Evolutionary conservation across 2,113 vertebrate species (phyloP), one percentile per base, ranked within the genome.

Genomic region (Rhynchopsitta pachyrhyncha): DNA sequence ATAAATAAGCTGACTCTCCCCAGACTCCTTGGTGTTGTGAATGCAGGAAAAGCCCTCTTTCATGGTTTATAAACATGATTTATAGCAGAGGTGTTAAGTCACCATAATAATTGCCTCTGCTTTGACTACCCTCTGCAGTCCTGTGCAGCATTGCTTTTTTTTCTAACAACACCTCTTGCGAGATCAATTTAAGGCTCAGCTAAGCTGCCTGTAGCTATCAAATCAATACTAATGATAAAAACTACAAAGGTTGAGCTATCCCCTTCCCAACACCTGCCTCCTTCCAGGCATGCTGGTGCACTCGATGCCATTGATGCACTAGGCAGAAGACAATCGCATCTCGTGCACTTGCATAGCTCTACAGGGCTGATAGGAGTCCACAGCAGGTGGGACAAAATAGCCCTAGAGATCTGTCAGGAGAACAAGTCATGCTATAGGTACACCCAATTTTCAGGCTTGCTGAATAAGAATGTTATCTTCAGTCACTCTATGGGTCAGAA

Each of bases 391-490:
- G 7, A 55, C 67, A 35, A 66, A 79, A 81, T 6, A 79, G 47
- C 28, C 66, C 52, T 46, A 44, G 47, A 83, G 17, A 50, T 33
- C 35, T 84, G 37, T 35, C 66, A 55, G 39, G 52, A 78, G 37
- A 68, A 23, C 24, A 49, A 44, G 11, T 75, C 86, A 79, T 89
- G n/a, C 66, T 24, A 9, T 9, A 41, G 16, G 22, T 84, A 29
- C 3, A 17, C 28, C 17, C 41, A 78, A 44, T 27, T 37, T 64
- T 50, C 46, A 82, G 25, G 33, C n/a, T 78, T 91, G 75, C 22
- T 77, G 41, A 93, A 25, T 49, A 82, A 49, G 28, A 23, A 79
- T 76, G 39, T 87, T 87, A 84, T 59, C 17, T 92, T 76, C 86
- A 79, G 82, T 86, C n/a, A 49, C 31, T 57, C 25, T 57, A 0